Base-by-base conservation (phyloP, 2,888 invertebrate species). In the Mythimna albipuncta region DNA sequence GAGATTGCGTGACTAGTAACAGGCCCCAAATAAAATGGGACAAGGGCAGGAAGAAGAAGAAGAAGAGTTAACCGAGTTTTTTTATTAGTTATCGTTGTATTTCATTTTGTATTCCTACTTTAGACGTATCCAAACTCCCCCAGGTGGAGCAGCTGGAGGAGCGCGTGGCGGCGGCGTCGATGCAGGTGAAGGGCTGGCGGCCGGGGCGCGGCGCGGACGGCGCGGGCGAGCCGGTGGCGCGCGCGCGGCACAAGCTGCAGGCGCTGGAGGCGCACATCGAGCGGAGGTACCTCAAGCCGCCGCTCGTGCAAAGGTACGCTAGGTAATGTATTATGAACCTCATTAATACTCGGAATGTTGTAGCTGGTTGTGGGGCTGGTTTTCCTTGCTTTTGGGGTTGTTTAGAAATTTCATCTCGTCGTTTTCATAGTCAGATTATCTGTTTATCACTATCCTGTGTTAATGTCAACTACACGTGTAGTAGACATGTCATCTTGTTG, bases 101-200 rank as follows among this genome's bases (percentile, higher is more conserved):
- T 26, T 26, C 1, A 26, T n/a, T n/a, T n/a, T n/a, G n/a, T 26
- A 26, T 26, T 2, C 26, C 26, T 26, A 26, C 1, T 26, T 26
- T 26, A 26, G 26, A 26, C 26, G 26, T 26, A 26, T 26, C 26
- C 26, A 26, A 26, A 32, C 32, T 5, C 32, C 32, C 16, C 4
- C 50, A 58, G 97, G 98, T 99, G 75, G 99, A 99, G 90, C 98
- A 98, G 0, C 93, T 99, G 68, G 99, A 99, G 89, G 99, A 99
- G 91, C 98, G 99, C 82, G 98, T 98, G 6, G 98, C 98, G 0
- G 98, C 98, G 67, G 98, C 98, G 0, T 98, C 98, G 44, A 98
- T 99, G 98, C 99, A 99, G 91, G 97, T 98, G 58, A 99, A 99
- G 92, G 98, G 98, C 62, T 99, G 98, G 98, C 97, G 98, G 77